Evolutionary conservation across 1,140 invertebrate species (phyloP).

Genomic region (Halotydeus destructor): DNA sequence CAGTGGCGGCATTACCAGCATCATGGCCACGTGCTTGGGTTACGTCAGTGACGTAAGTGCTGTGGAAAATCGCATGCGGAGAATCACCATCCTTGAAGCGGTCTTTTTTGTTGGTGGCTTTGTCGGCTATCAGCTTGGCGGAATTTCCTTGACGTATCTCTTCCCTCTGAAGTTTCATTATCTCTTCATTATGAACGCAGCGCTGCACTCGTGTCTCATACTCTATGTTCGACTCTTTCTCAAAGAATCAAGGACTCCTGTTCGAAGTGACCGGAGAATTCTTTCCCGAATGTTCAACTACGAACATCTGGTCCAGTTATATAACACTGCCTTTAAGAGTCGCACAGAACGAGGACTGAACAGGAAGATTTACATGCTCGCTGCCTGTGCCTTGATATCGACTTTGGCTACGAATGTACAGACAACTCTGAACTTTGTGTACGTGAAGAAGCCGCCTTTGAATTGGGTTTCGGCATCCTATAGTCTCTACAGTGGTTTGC

Average conservation of each 20-base stretch:
- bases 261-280: not conserved
- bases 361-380: conserved; percentile 10
- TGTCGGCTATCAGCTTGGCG: conserved; percentile 21
- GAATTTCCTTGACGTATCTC: conserved; percentile 23
- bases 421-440: conserved; percentile 24
- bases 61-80: conserved; percentile 48
- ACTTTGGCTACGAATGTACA: conserved; percentile 21
- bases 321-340: conserved; percentile 21
- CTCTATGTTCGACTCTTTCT: conserved; percentile 25
- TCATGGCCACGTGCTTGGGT: conserved; percentile 72
- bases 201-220: conserved; percentile 21
- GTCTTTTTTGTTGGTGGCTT: conserved; percentile 26
- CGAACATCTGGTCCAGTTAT: conserved; percentile 18
- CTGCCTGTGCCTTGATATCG: conserved; percentile 17
- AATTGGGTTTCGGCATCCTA: conserved; percentile 25
- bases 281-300: not conserved
- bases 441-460: conserved; percentile 21
- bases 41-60: conserved; percentile 67
- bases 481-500: conserved; percentile 25
- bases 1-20: conserved; percentile 61
- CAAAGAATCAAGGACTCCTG: not conserved
- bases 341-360: conserved; percentile 20
- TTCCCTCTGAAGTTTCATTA: conserved; percentile 22
- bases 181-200: conserved; percentile 11
- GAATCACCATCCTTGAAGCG: conserved; percentile 55